Conservation (phyloP, 2,113 vertebrate genomes). For the Pelvicachromis taeniatus region DNA sequence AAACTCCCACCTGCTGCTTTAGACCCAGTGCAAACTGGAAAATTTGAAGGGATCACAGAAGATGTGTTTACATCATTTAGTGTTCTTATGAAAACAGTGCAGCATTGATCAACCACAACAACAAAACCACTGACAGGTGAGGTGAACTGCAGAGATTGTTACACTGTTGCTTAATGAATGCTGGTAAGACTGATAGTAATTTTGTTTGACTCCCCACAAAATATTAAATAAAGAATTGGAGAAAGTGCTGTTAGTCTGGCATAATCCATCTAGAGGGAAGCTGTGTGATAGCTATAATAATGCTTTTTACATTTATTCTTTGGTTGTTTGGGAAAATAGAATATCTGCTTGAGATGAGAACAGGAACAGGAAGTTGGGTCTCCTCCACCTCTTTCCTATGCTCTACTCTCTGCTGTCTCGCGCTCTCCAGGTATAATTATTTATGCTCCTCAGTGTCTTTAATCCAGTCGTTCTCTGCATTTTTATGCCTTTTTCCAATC, state of each 20-base stretch:
- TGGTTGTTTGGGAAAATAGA: neutral
- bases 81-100: neutral
- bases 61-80: neutral
- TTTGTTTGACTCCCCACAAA: neutral
- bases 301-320: neutral
- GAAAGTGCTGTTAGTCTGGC: neutral
- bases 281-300: neutral
- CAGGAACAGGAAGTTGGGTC: neutral
- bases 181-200: neutral
- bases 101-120: neutral
- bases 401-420: neutral
- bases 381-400: neutral
- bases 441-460: neutral
- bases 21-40: neutral
- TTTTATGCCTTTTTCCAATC: neutral
- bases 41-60: neutral
- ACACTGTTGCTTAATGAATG: neutral
- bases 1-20: neutral
- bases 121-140: neutral
- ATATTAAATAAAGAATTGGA: neutral
- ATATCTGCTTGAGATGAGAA: neutral
- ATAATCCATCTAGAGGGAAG: neutral
- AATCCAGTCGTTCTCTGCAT: neutral
- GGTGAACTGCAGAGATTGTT: neutral
- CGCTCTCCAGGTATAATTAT: neutral